A percentile compares a stretch with the other conserved stretches of the same genome.
phyloP scores from a whole-genome alignment of 2,113 vertebrate genomes.

The Varanus komodoensis region DNA sequence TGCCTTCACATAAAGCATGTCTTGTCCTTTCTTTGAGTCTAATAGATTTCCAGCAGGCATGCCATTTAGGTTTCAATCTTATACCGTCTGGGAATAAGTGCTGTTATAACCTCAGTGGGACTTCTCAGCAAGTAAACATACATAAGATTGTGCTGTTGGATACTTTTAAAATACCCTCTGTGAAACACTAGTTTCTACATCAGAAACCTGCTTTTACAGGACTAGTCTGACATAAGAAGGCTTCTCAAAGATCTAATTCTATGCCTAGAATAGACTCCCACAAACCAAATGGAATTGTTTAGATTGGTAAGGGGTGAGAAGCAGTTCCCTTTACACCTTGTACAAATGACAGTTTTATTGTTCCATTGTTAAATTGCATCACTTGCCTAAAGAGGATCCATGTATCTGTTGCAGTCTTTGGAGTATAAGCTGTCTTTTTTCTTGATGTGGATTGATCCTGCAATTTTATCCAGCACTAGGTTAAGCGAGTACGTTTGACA shows the following conservation, averaged over 20 bases:
- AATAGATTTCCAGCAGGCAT: background rate
- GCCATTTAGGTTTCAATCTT: background rate
- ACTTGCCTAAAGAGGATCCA: background rate
- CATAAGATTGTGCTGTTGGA: too few species aligned
- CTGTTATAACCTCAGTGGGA: too few species aligned
- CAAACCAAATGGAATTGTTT: background rate
- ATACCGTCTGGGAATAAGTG: too few species aligned
- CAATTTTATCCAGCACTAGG: background rate
- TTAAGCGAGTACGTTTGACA: background rate
- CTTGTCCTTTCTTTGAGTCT: background rate
- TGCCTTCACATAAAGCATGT: background rate
- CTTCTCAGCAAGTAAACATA: too few species aligned
- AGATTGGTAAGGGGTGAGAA: background rate
- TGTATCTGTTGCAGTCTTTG: background rate
- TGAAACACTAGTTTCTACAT: background rate
- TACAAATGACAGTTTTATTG: background rate
- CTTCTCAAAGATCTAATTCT: background rate
- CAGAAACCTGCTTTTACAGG: background rate
- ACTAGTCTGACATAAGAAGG: too few species aligned
- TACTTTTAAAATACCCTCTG: background rate
- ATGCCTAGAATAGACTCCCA: background rate
- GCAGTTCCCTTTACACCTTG: background rate
- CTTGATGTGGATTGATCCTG: background rate
- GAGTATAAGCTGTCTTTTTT: background rate
- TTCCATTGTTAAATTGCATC: background rate